A percentile compares a stretch with the other conserved stretches of the same genome.
phyloP scores from a whole-genome alignment of 2,797 vertebrate species.

The Coracias cyanogaster region DNA sequence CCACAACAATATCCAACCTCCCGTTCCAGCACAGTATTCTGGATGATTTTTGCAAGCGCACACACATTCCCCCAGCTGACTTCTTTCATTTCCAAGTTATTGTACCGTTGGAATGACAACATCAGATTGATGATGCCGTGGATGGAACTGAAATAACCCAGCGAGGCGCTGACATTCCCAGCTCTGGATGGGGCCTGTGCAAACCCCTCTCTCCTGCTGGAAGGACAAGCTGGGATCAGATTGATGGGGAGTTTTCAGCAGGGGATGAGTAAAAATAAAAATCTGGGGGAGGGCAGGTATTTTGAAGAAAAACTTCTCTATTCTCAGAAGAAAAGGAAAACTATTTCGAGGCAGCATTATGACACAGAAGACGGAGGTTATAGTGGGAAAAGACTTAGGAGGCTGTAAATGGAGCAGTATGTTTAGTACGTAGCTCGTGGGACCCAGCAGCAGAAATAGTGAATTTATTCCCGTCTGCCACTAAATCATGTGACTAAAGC shows the following conservation, averaged over 20 bases:
- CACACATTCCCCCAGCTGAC: slow-evolving; percentile 41
- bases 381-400: background rate
- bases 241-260: slow-evolving; percentile 41
- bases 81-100: slow-evolving; percentile 59
- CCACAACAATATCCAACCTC: slow-evolving; percentile 24
- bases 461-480: slow-evolving; percentile 1
- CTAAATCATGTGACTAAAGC: background rate
- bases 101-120: slow-evolving; percentile 28
- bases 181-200: slow-evolving; percentile 29
- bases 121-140: background rate
- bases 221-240: slow-evolving; percentile 51
- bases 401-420: slow-evolving; percentile 5
- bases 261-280: slow-evolving; percentile 48
- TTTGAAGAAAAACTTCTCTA: slow-evolving; percentile 30
- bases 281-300: slow-evolving; percentile 7
- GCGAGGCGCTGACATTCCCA: slow-evolving; percentile 50
- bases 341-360: background rate
- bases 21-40: background rate
- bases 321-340: slow-evolving; percentile 4
- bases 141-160: slow-evolving; percentile 47
- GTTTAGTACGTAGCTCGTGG: slow-evolving; percentile 13
- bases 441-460: background rate
- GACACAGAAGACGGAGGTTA: background rate
- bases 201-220: slow-evolving; percentile 53
- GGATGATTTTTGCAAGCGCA: slow-evolving; percentile 54